phyloP scores from a whole-genome alignment of 92 coral and sea anemone genomes.

The Palythoa grandis region DNA sequence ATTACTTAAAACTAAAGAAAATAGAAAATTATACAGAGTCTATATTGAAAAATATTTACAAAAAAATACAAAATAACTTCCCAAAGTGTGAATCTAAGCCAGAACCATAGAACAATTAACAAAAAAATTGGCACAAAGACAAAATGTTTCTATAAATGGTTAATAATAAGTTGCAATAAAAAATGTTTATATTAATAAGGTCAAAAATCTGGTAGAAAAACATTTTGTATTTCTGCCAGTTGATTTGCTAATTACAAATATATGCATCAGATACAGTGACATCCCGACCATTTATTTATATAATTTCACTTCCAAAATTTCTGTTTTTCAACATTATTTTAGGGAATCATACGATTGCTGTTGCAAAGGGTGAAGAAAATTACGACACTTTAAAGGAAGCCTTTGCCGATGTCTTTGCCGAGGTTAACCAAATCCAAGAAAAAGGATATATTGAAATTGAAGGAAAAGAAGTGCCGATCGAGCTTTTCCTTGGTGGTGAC shows the following conservation, averaged over 20 bases:
- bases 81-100: not conserved
- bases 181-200: no score
- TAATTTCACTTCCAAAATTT: not conserved
- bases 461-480: constrained; percentile 9
- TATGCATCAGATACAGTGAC: not conserved
- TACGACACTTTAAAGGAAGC: constrained; percentile 16
- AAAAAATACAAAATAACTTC: not conserved
- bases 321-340: not conserved
- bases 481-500: constrained; percentile 18
- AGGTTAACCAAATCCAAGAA: not conserved
- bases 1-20: not conserved
- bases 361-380: constrained; percentile 12
- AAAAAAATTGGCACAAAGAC: no score
- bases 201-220: no score
- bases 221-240: not conserved
- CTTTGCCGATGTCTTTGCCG: constrained; percentile 2
- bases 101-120: not conserved
- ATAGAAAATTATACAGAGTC: not conserved
- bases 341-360: constrained; percentile 11
- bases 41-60: not conserved
- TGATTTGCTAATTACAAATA: not conserved
- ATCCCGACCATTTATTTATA: not conserved
- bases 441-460: not conserved
- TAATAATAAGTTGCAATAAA: not conserved
- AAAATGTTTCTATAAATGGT: not conserved